Conservation (phyloP, 2,797 vertebrate genomes). For the Malurus splendens region DNA sequence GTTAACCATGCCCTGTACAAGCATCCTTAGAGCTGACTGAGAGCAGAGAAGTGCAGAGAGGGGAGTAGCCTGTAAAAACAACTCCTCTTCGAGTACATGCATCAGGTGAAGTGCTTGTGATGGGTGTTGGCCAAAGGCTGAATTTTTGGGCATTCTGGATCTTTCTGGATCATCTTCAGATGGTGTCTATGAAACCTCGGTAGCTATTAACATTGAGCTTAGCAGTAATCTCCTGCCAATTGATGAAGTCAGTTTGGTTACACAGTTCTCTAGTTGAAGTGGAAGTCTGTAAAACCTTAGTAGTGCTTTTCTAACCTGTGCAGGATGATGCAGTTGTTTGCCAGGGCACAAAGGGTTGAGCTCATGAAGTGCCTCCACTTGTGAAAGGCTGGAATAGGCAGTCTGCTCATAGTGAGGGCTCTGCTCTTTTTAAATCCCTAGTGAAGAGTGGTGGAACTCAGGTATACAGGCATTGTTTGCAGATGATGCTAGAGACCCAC, state of each 20-base stretch:
- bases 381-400: neutral
- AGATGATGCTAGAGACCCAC: neutral
- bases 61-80: neutral
- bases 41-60: neutral
- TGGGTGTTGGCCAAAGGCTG: neutral
- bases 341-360: neutral
- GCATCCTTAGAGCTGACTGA: neutral
- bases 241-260: neutral
- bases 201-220: neutral
- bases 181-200: neutral
- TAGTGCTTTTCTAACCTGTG: neutral
- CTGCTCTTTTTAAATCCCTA: neutral
- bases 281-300: neutral
- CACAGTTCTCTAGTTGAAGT: neutral
- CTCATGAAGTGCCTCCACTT: neutral
- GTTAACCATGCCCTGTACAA: neutral
- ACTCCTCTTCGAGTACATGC: neutral
- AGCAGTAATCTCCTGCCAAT: neutral
- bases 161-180: neutral
- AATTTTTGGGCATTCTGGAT: neutral
- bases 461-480: neutral
- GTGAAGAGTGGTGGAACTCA: neutral
- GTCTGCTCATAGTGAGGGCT: neutral
- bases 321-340: neutral
- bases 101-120: neutral